phyloP scores from a whole-genome alignment of 2,888 invertebrate species.

The Cantharis lateralis region DNA sequence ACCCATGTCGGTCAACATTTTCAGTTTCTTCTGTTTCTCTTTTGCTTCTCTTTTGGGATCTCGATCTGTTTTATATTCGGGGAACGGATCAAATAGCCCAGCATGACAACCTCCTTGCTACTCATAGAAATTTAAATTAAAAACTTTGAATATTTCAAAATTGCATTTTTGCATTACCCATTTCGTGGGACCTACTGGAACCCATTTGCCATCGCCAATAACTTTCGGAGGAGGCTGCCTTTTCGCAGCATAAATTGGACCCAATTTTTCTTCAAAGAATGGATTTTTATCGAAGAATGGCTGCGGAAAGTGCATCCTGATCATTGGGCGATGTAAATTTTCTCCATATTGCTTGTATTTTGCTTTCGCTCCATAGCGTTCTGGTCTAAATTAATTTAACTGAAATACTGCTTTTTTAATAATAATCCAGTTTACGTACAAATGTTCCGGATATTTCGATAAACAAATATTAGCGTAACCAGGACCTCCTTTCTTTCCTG shows the following conservation, averaged over 20 bases:
- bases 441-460: constrained; percentile 56
- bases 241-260: constrained; percentile 38
- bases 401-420: neutral
- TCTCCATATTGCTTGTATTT: constrained; percentile 43
- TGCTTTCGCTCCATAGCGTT: constrained; percentile 41
- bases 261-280: constrained; percentile 43
- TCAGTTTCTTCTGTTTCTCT: constrained; percentile 1
- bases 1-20: neutral
- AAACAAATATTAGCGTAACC: constrained; percentile 60
- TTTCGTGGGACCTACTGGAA: constrained; percentile 51
- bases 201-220: constrained; percentile 36
- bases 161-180: constrained; percentile 35
- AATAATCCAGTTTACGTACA: constrained; percentile 36
- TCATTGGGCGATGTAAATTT: constrained; percentile 42
- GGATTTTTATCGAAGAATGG: constrained; percentile 55
- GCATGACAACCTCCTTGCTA: constrained; percentile 51
- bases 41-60: constrained; percentile 6
- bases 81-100: constrained; percentile 54
- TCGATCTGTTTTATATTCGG: constrained; percentile 40
- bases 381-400: constrained; percentile 35
- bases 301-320: constrained; percentile 42
- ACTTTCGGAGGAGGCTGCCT: neutral
- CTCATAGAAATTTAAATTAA: neutral
- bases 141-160: neutral
- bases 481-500: constrained; percentile 58